Evolutionary conservation across 2,888 invertebrate genomes (phyloP).

Genomic region (Noctua janthe): DNA sequence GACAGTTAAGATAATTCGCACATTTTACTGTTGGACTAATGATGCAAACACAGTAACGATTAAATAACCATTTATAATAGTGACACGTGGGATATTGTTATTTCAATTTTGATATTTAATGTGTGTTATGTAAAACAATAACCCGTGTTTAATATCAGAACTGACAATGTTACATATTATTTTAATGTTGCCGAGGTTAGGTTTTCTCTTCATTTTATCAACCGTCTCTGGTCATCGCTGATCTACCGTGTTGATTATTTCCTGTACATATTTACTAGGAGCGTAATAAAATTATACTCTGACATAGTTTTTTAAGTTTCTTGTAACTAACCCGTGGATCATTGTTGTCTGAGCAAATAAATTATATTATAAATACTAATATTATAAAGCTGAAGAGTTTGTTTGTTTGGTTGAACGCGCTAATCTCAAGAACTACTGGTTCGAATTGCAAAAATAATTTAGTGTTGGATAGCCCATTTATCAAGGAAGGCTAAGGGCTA

Average conservation of each 20-base stretch:
- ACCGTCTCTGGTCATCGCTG: neutral
- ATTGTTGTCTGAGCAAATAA: too few relatives aligned
- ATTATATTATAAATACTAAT: too few relatives aligned
- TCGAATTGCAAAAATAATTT: too few relatives aligned
- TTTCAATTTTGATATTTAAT: conserved; percentile 21
- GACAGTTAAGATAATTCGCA: conserved; percentile 68
- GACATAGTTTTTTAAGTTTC: too few relatives aligned
- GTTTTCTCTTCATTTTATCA: too few relatives aligned
- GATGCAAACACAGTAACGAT: conserved; percentile 50
- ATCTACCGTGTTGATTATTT: neutral
- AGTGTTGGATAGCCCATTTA: too few relatives aligned
- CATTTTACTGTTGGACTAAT: conserved; percentile 62
- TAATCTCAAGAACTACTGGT: too few relatives aligned
- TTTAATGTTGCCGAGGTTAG: neutral
- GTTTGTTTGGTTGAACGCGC: too few relatives aligned
- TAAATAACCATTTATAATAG: conserved; percentile 59
- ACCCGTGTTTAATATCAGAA: neutral
- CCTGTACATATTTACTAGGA: neutral
- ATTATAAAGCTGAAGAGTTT: too few relatives aligned
- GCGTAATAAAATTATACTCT: too few relatives aligned
- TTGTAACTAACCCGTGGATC: too few relatives aligned
- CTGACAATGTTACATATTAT: neutral
- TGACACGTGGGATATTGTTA: conserved; percentile 12
- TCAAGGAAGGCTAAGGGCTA: too few relatives aligned
- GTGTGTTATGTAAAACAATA: neutral